Percentiles rank a stretch among this genome's conserved stretches.
phyloP scores from a whole-genome alignment of 2,113 vertebrate species.

The Cariama cristata region DNA sequence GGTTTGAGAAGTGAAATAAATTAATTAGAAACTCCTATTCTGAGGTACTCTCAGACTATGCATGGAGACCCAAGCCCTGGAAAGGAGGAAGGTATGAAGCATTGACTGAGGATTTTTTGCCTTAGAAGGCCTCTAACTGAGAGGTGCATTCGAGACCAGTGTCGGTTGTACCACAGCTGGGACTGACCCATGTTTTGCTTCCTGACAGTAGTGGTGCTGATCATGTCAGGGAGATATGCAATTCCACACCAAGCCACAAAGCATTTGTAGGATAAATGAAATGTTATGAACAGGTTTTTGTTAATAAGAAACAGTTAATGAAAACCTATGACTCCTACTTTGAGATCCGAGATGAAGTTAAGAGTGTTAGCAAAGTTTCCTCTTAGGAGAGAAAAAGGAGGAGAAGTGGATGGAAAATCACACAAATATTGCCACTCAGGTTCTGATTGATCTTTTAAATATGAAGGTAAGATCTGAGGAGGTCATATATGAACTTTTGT shows the following conservation, averaged over 20 bases:
- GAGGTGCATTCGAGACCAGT: background rate
- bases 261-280: background rate
- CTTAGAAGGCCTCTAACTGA: background rate
- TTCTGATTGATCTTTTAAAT: background rate
- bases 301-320: background rate
- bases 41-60: background rate
- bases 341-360: fast-evolving
- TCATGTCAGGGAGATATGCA: background rate
- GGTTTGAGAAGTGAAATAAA: background rate
- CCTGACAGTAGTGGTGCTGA: background rate
- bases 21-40: background rate
- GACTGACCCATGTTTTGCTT: background rate
- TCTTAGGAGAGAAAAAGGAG: background rate
- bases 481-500: background rate
- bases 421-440: background rate
- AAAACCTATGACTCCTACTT: background rate
- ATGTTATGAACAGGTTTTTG: background rate
- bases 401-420: background rate
- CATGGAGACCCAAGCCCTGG: background rate
- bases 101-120: background rate
- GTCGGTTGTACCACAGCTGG: background rate
- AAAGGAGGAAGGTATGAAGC: background rate
- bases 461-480: background rate
- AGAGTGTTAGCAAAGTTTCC: background rate
- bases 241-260: background rate